A percentile compares a stretch with the other conserved stretches of the same genome.
These are phyloP conservation scores for Mallotus villosus DNA, from an alignment of 2,797 vertebrate genomes.

Conservation along the genomic window DNA sequence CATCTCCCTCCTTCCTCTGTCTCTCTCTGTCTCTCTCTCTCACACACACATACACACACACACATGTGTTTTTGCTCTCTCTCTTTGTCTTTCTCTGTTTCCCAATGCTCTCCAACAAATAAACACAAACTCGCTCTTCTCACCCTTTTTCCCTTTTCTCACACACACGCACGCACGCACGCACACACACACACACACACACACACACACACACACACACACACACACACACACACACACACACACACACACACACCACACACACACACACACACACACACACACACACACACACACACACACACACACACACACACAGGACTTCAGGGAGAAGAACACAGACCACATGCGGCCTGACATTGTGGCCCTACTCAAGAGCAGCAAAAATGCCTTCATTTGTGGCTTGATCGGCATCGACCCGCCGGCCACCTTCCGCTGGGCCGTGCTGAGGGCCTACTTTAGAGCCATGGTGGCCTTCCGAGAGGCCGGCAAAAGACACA, in stretches of 20 bases:
- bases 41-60: background rate
- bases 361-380: slow-evolving; percentile 93
- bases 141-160: background rate
- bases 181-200: too few relatives aligned
- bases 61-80: too few relatives aligned
- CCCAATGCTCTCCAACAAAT: too few relatives aligned
- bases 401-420: slow-evolving; percentile 95
- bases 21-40: background rate
- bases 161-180: too few relatives aligned
- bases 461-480: slow-evolving; percentile 89
- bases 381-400: slow-evolving; percentile 91
- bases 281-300: background rate
- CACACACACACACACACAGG: slow-evolving; percentile 66
- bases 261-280: too few relatives aligned
- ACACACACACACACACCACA: slow-evolving; percentile 87
- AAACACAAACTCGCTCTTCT: too few relatives aligned
- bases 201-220: too few relatives aligned
- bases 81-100: too few relatives aligned
- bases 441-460: slow-evolving; percentile 91
- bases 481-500: slow-evolving; percentile 84
- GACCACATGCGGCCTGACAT: slow-evolving; percentile 99
- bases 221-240: background rate
- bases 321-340: slow-evolving; percentile 98
- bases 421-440: slow-evolving; percentile 94
- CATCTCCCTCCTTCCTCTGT: background rate